Percentiles rank a stretch among this genome's conserved stretches.
Evolutionary conservation across 2,113 vertebrate genomes (phyloP).

Genomic region (Channa argus): DNA sequence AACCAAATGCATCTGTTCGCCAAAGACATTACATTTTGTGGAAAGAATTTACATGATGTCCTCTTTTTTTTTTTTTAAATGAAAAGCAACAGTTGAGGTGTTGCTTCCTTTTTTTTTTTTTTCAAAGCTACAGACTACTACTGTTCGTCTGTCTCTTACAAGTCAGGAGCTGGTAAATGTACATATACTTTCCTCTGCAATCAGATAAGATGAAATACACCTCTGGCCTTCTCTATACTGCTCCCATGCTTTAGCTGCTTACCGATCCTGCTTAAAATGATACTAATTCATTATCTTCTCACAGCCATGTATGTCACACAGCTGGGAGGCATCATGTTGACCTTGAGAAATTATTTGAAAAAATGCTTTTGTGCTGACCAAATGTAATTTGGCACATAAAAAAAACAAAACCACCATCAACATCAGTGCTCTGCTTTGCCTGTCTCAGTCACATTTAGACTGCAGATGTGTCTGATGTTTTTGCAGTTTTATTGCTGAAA

Average conservation of each 20-base stretch:
- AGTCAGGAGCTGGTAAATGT: too few relatives aligned
- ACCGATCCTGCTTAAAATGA: too few relatives aligned
- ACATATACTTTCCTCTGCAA: too few relatives aligned
- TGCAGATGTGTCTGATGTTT: too few relatives aligned
- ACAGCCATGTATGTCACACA: not conserved
- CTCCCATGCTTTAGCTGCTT: too few relatives aligned
- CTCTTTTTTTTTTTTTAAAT: not conserved
- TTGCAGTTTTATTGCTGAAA: too few relatives aligned
- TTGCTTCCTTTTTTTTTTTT: too few relatives aligned
- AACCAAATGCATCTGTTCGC: constrained; percentile 21
- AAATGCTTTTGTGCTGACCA: not conserved
- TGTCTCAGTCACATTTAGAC: too few relatives aligned
- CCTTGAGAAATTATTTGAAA: not conserved
- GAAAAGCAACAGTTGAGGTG: not conserved
- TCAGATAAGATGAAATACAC: too few relatives aligned
- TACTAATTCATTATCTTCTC: not conserved
- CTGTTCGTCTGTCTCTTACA: too few relatives aligned
- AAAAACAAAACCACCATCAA: not conserved
- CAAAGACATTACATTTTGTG: constrained; percentile 36
- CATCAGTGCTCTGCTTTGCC: not conserved
- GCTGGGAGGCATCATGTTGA: not conserved
- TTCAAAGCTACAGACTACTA: too few relatives aligned
- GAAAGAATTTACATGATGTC: constrained; percentile 34
- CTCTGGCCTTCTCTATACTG: too few relatives aligned
- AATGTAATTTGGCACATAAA: not conserved